Conservation (phyloP, 2,797 vertebrate genomes). For the Arrhamphus sclerolepis region DNA sequence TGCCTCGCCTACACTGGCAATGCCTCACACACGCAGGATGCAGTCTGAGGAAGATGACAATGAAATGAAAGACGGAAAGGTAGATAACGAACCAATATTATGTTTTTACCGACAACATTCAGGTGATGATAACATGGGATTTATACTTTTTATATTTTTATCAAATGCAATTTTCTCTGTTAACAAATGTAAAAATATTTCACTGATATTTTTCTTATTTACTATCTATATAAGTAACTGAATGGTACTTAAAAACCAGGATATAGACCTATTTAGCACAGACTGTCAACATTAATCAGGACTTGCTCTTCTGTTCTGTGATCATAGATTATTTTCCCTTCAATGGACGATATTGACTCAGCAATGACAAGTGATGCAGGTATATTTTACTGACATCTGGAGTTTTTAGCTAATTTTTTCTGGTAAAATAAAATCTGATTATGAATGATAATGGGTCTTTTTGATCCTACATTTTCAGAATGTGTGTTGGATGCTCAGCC, state of each 20-base stretch:
- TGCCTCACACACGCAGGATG: conserved; percentile 20
- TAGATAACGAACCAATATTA: conserved; percentile 8
- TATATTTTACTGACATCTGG: conserved; percentile 28
- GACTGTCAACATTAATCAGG: no score
- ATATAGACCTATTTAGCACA: no score
- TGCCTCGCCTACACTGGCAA: conserved; percentile 60
- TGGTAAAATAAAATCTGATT: not conserved
- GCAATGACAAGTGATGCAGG: conserved; percentile 42
- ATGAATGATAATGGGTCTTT: conserved; percentile 7
- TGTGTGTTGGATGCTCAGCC: conserved; percentile 27
- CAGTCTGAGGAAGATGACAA: not conserved
- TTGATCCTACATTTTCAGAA: conserved; percentile 48
- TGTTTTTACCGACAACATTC: no score
- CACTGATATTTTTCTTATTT: not conserved
- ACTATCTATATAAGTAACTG: no score
- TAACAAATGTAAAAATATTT: not conserved
- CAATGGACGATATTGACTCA: conserved; percentile 63
- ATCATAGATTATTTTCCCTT: conserved; percentile 64
- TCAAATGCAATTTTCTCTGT: no score
- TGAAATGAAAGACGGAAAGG: conserved; percentile 35
- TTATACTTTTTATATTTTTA: no score
- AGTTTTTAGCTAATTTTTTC: not conserved
- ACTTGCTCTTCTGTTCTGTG: conserved; percentile 15
- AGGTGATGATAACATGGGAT: no score
- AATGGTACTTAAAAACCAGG: no score